phyloP scores from a whole-genome alignment of 1,140 invertebrate genomes.

The Drosophila ironensis region DNA sequence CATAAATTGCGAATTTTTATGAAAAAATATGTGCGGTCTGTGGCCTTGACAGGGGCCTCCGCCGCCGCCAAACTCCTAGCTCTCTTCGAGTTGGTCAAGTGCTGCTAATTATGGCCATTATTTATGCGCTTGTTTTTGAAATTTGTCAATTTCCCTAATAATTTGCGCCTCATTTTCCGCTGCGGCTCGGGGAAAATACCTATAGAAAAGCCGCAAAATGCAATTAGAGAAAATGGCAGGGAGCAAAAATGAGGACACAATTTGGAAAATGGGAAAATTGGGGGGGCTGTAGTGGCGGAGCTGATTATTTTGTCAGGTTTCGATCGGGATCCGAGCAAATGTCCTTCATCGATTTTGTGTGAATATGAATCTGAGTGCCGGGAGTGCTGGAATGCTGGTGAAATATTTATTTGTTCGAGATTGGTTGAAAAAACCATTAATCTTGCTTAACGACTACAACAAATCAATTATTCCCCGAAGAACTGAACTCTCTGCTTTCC shows the following conservation, averaged over 20 bases:
- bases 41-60: slow-evolving; percentile 26
- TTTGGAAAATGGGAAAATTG: background rate
- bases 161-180: slow-evolving; percentile 25
- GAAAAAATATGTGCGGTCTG: slow-evolving; percentile 16
- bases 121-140: slow-evolving; percentile 41
- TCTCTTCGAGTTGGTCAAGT: slow-evolving; percentile 18
- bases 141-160: slow-evolving; percentile 45
- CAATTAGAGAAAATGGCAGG: slow-evolving; percentile 17
- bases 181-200: too few species aligned
- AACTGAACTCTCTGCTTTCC: background rate
- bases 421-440: slow-evolving; percentile 24
- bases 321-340: background rate
- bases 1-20: slow-evolving; percentile 32
- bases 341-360: slow-evolving; percentile 21
- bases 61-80: background rate
- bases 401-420: slow-evolving; percentile 16
- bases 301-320: background rate
- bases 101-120: slow-evolving; percentile 48
- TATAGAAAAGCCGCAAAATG: slow-evolving; percentile 19
- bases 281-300: background rate
- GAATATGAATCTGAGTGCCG: slow-evolving; percentile 10
- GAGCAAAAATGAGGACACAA: background rate
- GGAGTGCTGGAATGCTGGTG: too few species aligned
- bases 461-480: slow-evolving; percentile 42
- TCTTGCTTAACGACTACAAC: slow-evolving; percentile 24